Evolutionary conservation across 2,888 invertebrate species (phyloP).

Genomic region (Uloborus plumipes): DNA sequence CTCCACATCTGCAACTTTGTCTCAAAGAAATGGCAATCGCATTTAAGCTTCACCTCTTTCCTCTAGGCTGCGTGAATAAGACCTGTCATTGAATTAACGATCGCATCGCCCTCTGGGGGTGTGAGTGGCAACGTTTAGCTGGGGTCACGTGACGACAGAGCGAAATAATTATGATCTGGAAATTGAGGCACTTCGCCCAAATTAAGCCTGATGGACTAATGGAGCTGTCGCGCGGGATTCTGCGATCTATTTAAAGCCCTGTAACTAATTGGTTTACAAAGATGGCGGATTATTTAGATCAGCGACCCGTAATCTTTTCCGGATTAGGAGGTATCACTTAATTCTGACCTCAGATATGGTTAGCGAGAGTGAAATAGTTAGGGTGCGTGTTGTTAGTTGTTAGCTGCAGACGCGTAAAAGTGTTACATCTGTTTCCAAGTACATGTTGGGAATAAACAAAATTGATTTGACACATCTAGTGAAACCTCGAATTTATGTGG

Average conservation of each 20-base stretch:
- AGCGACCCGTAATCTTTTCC: no score
- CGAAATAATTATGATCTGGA: conserved; percentile 32
- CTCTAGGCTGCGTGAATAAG: conserved; percentile 30
- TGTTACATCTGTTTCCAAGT: no score
- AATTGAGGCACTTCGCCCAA: conserved; percentile 4
- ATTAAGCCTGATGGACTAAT: conserved; percentile 35
- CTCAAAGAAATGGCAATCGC: conserved; percentile 1
- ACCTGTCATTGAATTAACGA: conserved; percentile 46
- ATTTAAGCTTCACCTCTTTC: conserved; percentile 15
- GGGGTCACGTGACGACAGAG: conserved; percentile 31
- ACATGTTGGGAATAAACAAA: no score
- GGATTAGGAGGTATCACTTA: no score
- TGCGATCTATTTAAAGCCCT: conserved; percentile 40
- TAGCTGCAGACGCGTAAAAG: no score
- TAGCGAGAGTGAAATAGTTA: no score
- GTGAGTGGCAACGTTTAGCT: conserved; percentile 43
- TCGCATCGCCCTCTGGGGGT: conserved; percentile 33
- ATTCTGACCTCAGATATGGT: no score
- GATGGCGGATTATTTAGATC: no score
- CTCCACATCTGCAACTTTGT: no score
- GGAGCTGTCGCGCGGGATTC: conserved; percentile 36
- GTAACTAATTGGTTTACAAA: conserved; percentile 9
- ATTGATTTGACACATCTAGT: no score
- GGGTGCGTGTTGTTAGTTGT: no score
- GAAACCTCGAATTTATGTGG: no score